A percentile compares a stretch with the other conserved stretches of the same genome.
Conservation (phyloP, 2,113 vertebrate genomes). For the Amia ocellicauda region DNA sequence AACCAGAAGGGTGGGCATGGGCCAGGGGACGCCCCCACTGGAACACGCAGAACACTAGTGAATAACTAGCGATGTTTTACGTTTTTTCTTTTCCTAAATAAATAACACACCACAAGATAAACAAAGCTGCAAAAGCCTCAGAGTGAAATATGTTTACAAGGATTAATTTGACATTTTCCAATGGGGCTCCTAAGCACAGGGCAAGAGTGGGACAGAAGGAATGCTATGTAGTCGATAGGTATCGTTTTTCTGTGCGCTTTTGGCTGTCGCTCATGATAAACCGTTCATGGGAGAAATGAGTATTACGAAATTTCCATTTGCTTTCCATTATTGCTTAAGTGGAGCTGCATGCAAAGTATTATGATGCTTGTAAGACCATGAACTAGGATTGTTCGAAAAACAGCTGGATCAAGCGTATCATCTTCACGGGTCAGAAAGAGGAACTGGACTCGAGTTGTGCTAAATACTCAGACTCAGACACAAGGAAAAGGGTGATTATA, state of each 20-base stretch:
- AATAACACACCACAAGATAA: conserved; percentile 3
- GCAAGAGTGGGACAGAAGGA: neutral
- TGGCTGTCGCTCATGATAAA: no score
- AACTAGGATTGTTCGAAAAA: no score
- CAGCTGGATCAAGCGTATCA: no score
- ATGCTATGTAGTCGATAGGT: neutral
- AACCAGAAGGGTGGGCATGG: neutral
- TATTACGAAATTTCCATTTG: neutral
- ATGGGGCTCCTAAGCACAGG: neutral
- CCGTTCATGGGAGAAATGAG: neutral
- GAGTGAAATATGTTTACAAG: neutral
- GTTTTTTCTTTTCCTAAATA: neutral
- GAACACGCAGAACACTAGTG: neutral
- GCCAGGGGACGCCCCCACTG: neutral
- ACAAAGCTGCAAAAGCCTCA: no score
- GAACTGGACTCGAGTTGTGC: no score
- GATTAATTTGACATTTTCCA: conserved; percentile 1
- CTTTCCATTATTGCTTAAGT: neutral
- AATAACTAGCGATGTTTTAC: neutral
- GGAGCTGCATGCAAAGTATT: neutral
- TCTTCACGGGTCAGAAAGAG: no score
- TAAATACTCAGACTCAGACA: no score
- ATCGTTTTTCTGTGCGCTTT: no score
- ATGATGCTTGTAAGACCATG: no score
- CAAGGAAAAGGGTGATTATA: no score